A percentile compares a stretch with the other conserved stretches of the same genome.
These are phyloP conservation scores for Ochotona curzoniae DNA, from an alignment of 2,113 vertebrate species.

Conservation along the genomic window DNA sequence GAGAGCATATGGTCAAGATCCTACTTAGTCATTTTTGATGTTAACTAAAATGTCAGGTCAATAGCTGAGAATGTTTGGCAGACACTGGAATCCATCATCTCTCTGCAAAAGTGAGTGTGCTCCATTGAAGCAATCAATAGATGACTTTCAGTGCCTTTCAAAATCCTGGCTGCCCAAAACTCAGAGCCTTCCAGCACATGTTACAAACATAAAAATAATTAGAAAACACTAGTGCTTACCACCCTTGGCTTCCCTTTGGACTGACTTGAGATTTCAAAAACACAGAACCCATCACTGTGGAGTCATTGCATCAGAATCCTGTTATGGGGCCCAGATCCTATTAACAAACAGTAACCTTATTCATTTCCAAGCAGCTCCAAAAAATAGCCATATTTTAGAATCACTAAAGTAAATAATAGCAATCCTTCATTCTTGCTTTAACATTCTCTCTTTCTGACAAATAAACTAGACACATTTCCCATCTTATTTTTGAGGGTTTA, in stretches of 20 bases:
- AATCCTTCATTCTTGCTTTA: not conserved
- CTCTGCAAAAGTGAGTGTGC: accelerated
- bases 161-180: not conserved
- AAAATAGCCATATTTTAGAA: not conserved
- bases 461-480: not conserved
- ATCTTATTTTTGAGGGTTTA: not conserved
- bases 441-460: constrained; percentile 21
- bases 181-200: not conserved
- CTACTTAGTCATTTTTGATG: not conserved
- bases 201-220: not conserved
- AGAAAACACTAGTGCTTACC: not conserved
- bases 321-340: not conserved
- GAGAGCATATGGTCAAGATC: not conserved
- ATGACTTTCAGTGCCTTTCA: not conserved
- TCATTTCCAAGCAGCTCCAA: not conserved
- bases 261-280: not conserved
- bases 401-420: not conserved
- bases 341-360: not conserved
- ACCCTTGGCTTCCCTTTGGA: not conserved
- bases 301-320: not conserved
- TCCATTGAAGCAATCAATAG: accelerated
- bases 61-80: not conserved
- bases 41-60: too few relatives aligned
- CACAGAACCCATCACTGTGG: not conserved
- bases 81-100: not conserved